These are phyloP conservation scores for Nomada fucata DNA, from an alignment of 2,888 invertebrate genomes.

Conservation along the genomic window DNA sequence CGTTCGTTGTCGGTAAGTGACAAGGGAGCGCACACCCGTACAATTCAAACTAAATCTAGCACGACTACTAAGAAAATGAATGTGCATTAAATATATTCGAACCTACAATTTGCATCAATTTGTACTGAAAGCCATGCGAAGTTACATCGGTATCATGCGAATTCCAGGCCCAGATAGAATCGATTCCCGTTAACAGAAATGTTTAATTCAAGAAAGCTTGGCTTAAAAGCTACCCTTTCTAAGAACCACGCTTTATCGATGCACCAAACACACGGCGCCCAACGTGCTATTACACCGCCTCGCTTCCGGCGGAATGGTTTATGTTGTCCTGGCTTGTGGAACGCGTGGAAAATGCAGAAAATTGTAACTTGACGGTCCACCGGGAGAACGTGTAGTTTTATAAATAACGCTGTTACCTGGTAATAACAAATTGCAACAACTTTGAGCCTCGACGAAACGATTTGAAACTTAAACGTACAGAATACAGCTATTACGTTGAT, in stretches of 20 bases:
- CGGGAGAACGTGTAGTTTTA: constrained; percentile 37
- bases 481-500: constrained; percentile 13
- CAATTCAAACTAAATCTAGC: too few relatives aligned
- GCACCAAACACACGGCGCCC: constrained; percentile 13
- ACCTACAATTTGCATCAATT: too few relatives aligned
- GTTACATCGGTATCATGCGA: too few relatives aligned
- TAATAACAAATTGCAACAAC: constrained; percentile 43
- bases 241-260: constrained; percentile 29
- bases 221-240: background rate
- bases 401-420: constrained; percentile 39
- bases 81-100: too few relatives aligned
- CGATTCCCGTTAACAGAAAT: background rate
- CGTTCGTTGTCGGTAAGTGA: too few relatives aligned
- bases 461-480: background rate
- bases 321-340: constrained; percentile 12
- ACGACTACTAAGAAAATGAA: too few relatives aligned
- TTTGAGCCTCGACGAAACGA: constrained; percentile 28
- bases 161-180: too few relatives aligned
- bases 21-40: too few relatives aligned
- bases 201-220: constrained; percentile 6
- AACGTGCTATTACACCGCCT: constrained; percentile 36
- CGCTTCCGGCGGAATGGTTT: constrained; percentile 43
- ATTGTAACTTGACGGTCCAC: constrained; percentile 45
- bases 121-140: too few relatives aligned
- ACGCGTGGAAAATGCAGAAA: constrained; percentile 63